Conservation (phyloP, 2,113 vertebrate genomes). For the Myrmecophaga tridactyla region DNA sequence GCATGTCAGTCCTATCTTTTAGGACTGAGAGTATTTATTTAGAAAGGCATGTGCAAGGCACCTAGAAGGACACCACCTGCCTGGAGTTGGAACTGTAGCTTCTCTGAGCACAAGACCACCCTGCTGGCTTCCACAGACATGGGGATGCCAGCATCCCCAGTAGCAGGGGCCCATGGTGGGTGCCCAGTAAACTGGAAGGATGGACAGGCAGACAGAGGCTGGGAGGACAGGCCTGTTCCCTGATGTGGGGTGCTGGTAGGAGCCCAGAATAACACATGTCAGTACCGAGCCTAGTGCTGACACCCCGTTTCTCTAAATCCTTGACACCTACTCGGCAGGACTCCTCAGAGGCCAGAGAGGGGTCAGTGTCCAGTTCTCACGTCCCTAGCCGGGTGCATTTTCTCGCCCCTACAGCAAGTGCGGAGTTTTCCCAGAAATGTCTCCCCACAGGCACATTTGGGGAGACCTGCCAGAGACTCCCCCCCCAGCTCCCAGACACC, state of each 20-base stretch:
- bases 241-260: not conserved
- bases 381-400: not conserved
- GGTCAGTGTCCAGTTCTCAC: not conserved
- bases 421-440: not conserved
- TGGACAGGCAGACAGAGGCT: not conserved
- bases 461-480: not conserved
- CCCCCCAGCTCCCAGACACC: not conserved
- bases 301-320: not conserved
- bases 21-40: not conserved
- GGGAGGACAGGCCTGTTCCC: not conserved
- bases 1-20: not conserved
- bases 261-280: not conserved
- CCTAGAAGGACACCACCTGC: not conserved
- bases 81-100: not conserved
- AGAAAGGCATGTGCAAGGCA: not conserved
- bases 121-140: not conserved
- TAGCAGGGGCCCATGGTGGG: rapidly evolving
- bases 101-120: not conserved
- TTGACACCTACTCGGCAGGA: not conserved
- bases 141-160: not conserved
- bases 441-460: not conserved
- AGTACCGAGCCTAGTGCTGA: not conserved
- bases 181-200: not conserved
- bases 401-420: not conserved
- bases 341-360: not conserved